Evolutionary conservation across 2,888 invertebrate genomes (phyloP), one percentile per base, ranked within the genome.

Genomic region (Xylota segnis): DNA sequence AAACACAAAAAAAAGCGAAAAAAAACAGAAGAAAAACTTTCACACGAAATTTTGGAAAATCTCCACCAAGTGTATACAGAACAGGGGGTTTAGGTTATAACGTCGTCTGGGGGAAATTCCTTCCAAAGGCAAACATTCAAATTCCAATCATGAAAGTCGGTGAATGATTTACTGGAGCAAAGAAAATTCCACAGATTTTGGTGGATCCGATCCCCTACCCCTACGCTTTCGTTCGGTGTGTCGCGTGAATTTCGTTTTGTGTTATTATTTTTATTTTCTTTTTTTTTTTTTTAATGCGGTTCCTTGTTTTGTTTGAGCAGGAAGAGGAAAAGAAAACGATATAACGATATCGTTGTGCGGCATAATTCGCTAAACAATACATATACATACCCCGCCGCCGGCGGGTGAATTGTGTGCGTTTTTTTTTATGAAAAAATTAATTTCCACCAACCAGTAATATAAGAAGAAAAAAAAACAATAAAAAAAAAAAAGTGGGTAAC

Each of bases 141-240:
- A 86, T 81, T 86, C 82, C 86, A 86, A 86, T 86, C 86, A 82
- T 86, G 76, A 86, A 86, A 76, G 72, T 77, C 77, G 72, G 52
- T 82, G 72, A 86, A 76, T 86, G 82, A 86, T 86, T 86, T 77
- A 81, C 66, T 65, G 54, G 29, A 71, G 61, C 66, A 54, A 34
- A 2, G 50, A 61, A 74, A 58, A 81, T 40, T 61, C 43, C 34
- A n/a, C 14, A 32, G 52, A 52, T 52, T 52, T 52, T 10, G n/a
- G 14, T 43, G 40, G 50, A 23, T 10, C 40, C 29, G n/a, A 5
- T 23, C 23, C 3, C 23, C 23, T n/a, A 3, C 23, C 23, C 23
- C 23, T 1, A 23, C 50, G 14, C 12, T 9, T 29, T 52, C n/a
- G n/a, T n/a, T 0, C 16, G 27, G 34, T 43, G 68, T 29, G 68